Evolutionary conservation across 1,140 invertebrate species (phyloP).

Genomic region (Asobara japonica): DNA sequence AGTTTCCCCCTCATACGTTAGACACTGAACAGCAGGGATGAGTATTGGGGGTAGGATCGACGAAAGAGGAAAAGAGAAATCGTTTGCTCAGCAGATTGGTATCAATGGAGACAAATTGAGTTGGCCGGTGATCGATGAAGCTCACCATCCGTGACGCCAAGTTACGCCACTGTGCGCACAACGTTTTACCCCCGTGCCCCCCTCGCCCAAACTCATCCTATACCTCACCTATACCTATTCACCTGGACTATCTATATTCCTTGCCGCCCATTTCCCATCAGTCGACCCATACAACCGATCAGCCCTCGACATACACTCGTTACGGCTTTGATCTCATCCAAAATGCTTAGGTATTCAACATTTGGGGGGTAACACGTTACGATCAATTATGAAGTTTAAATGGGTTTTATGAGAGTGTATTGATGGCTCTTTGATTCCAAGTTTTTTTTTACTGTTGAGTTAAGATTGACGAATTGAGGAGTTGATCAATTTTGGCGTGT

Average conservation of each 20-base stretch:
- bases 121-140: conserved; percentile 65
- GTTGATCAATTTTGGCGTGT: not conserved
- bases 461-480: not conserved
- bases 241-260: conserved; percentile 7
- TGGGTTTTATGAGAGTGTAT: not conserved
- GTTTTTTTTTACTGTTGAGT: not conserved
- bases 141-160: conserved; percentile 60
- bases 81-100: conserved; percentile 66
- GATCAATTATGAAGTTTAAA: not conserved
- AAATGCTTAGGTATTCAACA: not conserved
- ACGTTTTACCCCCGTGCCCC: too few species aligned
- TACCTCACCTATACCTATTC: conserved; percentile 1
- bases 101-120: conserved; percentile 68
- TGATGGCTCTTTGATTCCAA: not conserved
- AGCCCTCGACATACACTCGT: conserved; percentile 8
- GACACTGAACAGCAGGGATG: not conserved
- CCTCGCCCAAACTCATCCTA: conserved; percentile 22
- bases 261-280: not conserved
- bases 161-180: conserved; percentile 56
- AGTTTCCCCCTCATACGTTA: not conserved
- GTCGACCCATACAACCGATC: not conserved
- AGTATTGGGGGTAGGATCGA: conserved; percentile 26
- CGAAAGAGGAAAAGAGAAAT: conserved; percentile 50
- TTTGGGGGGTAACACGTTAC: not conserved
- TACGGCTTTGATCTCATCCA: not conserved